Conservation (phyloP, 2,888 invertebrate species). For the Papilio protenor region DNA sequence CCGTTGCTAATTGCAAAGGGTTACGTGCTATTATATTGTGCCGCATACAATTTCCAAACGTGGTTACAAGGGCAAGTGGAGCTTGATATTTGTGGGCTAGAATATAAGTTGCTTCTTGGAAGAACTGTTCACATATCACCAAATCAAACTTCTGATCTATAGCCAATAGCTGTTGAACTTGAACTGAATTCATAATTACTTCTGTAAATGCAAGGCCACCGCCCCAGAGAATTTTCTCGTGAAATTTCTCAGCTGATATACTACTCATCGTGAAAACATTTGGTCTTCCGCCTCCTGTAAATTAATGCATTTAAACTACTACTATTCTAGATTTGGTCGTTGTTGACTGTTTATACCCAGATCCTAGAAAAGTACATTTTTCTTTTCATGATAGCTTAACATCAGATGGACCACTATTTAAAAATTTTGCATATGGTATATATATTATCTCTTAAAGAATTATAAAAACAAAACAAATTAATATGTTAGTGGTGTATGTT, state of each 20-base stretch:
- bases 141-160: slow-evolving; percentile 73
- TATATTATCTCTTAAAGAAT: too few species aligned
- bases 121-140: slow-evolving; percentile 79
- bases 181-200: slow-evolving; percentile 64
- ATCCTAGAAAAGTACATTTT: too few species aligned
- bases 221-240: slow-evolving; percentile 66
- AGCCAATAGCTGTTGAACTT: slow-evolving; percentile 62
- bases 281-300: slow-evolving; percentile 68
- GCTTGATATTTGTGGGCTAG: slow-evolving; percentile 77
- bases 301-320: slow-evolving; percentile 46
- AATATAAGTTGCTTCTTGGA: slow-evolving; percentile 73
- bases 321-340: slow-evolving; percentile 49
- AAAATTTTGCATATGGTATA: too few species aligned
- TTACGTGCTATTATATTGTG: slow-evolving; percentile 71
- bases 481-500: too few species aligned
- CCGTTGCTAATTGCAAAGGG: slow-evolving; percentile 72
- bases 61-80: slow-evolving; percentile 65
- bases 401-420: too few species aligned
- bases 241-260: slow-evolving; percentile 68
- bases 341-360: slow-evolving; percentile 47
- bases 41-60: slow-evolving; percentile 71
- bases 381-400: too few species aligned
- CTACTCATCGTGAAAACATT: slow-evolving; percentile 73
- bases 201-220: slow-evolving; percentile 71
- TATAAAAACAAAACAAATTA: too few species aligned